phyloP scores from a whole-genome alignment of 1,140 invertebrate species.

The Ctenoplectra terminalis region DNA sequence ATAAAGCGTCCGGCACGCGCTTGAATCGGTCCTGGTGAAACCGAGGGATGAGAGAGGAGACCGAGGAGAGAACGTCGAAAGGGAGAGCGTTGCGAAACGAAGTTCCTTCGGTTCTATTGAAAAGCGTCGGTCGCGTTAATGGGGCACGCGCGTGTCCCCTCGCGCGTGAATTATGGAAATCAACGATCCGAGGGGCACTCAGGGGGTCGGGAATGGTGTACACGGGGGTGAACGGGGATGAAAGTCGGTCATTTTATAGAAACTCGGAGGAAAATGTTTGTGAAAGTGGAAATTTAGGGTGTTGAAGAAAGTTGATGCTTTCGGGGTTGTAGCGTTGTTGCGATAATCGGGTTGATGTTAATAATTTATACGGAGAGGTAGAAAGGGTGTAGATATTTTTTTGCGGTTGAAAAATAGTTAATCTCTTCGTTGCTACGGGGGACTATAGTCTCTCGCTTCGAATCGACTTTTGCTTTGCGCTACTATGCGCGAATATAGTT shows the following conservation, averaged over 20 bases:
- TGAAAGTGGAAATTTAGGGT: too few species aligned
- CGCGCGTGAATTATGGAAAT: slow-evolving; percentile 67
- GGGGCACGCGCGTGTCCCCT: slow-evolving; percentile 61
- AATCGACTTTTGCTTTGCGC: too few species aligned
- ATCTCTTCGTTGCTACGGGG: too few species aligned
- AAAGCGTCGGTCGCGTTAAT: slow-evolving; percentile 57
- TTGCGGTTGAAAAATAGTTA: too few species aligned
- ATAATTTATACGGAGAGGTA: too few species aligned
- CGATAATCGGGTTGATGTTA: too few species aligned
- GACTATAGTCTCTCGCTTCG: too few species aligned
- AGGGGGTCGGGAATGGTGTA: neutral
- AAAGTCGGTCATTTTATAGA: neutral
- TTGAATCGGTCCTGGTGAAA: neutral
- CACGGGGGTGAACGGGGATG: neutral
- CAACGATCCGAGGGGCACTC: slow-evolving; percentile 31
- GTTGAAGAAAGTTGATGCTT: too few species aligned
- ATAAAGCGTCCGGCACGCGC: slow-evolving; percentile 34
- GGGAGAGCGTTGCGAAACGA: slow-evolving; percentile 58
- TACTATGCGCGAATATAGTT: too few species aligned
- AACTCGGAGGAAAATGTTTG: neutral
- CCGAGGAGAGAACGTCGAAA: slow-evolving; percentile 20
- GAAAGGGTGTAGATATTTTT: too few species aligned
- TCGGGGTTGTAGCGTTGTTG: too few species aligned
- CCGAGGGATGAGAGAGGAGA: neutral
- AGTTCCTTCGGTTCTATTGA: slow-evolving; percentile 54